phyloP scores from a whole-genome alignment of 2,888 invertebrate genomes.

The Epinotia nisella region DNA sequence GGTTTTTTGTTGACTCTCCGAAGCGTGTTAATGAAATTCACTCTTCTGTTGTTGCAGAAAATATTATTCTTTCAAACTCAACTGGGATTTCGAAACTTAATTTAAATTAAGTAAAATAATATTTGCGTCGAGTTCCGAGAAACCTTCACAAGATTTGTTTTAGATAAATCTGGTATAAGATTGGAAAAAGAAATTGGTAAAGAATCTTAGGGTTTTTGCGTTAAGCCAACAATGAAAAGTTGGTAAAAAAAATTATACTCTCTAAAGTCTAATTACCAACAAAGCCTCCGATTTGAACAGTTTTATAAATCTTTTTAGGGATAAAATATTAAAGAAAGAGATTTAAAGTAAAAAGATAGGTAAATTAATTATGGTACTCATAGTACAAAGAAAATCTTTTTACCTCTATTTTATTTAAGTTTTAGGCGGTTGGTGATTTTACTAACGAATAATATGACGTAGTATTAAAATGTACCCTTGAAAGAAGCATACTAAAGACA shows the following conservation, averaged over 20 bases:
- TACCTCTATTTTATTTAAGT: not conserved
- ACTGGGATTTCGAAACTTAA: constrained; percentile 39
- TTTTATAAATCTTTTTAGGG: constrained; percentile 25
- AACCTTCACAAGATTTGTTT: constrained; percentile 29
- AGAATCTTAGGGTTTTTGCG: constrained; percentile 29
- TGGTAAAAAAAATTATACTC: constrained; percentile 34
- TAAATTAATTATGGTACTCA: constrained; percentile 1
- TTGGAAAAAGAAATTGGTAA: constrained; percentile 30
- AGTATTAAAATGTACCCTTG: not conserved
- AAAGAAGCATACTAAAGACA: not conserved
- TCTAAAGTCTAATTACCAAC: constrained; percentile 35
- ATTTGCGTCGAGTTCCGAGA: constrained; percentile 27
- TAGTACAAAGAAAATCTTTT: not conserved
- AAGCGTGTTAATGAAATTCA: constrained; percentile 46
- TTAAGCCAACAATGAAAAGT: constrained; percentile 40
- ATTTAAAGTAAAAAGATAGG: not conserved
- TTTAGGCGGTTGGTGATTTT: not conserved
- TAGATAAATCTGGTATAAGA: constrained; percentile 26
- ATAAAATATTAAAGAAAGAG: not conserved
- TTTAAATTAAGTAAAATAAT: constrained; percentile 40
- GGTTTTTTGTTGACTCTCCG: constrained; percentile 39
- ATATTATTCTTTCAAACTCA: constrained; percentile 38
- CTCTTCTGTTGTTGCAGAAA: constrained; percentile 39
- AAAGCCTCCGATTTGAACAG: constrained; percentile 32
- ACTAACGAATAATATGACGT: not conserved